These are phyloP conservation scores for Luidia sarsii DNA, from an alignment of 53 echinoderm and acorn worm species.

Conservation along the genomic window DNA sequence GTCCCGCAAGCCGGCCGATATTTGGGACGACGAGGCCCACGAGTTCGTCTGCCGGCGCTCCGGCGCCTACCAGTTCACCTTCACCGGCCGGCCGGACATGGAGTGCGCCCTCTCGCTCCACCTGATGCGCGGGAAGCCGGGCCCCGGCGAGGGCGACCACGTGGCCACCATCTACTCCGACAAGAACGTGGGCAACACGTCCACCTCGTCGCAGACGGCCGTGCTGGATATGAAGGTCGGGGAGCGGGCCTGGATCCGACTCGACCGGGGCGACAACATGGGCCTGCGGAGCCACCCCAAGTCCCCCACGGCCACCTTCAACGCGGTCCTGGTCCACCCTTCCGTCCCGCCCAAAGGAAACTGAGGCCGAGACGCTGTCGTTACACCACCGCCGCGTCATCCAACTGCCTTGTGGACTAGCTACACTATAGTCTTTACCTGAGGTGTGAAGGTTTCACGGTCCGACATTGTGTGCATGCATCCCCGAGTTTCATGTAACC, in stretches of 20 bases:
- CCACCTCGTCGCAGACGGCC: conserved; percentile 42
- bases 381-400: too few species aligned
- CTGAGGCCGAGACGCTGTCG: too few species aligned
- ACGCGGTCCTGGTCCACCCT: conserved; percentile 16
- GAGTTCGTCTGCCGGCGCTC: conserved; percentile 44
- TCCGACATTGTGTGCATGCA: too few species aligned
- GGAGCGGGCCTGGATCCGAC: conserved; percentile 42
- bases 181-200: conserved; percentile 22
- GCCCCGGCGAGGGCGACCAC: background rate
- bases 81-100: conserved; percentile 41
- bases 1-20: conserved; percentile 19
- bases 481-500: too few species aligned
- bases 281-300: conserved; percentile 40
- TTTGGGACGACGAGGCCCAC: background rate
- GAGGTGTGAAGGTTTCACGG: too few species aligned
- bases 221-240: conserved; percentile 31
- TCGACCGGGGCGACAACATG: conserved; percentile 30
- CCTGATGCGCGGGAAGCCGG: conserved; percentile 32
- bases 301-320: conserved; percentile 50
- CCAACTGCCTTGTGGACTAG: too few species aligned
- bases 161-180: conserved; percentile 44
- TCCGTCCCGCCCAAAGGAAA: background rate
- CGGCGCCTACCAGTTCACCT: conserved; percentile 55
- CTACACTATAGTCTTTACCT: too few species aligned
- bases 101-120: conserved; percentile 21